Base-by-base conservation (phyloP, 2,113 vertebrate genomes). In the Pseudois nayaur region DNA sequence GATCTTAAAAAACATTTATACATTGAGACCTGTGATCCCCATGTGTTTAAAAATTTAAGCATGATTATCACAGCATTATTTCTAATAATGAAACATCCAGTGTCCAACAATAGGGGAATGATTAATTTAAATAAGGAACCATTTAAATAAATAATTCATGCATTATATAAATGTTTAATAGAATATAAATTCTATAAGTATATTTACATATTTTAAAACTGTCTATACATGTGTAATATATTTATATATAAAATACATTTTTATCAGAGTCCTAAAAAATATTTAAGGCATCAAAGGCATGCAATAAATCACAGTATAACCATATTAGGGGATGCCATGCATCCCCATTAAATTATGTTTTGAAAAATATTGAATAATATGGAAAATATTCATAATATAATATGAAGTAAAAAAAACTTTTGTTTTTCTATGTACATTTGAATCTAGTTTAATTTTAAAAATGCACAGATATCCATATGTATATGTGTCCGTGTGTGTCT, bases 321-420 rank as follows among this genome's bases (percentile, higher is more conserved):
- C 16, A 71, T 62, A 84, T 64, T 89, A 79, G 14, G 9, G 27
- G 59, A 88, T 87, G 31, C 12, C 60, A 76, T 57, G 6, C 25
- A 82, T 36, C 17, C 36, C 9, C 45, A 86, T 87, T 95, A 87
- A 96, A 95, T 78, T 89, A 91, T 64, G n/a, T 90, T 76, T 90
- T 83, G 36, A 57, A 93, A 96, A 76, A 64, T 57, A 81, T 82
- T 94, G 89, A 86, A 86, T 81, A 71, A 81, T 29, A 64, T 93
- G 71, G 45, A 82, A 62, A 94, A 50, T 54, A 19, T 89, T 89
- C 33, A 93, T 60, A 54, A 96, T 67, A 45, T 45, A 60, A 81
- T 59, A 23, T 45, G 57, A 91, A 29, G 27, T n/a, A 45, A 91
- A 71, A 67, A 67, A 50, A 14, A n/a, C 17, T 62, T 57, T 67